These are phyloP conservation scores for Sinopyrophorus schimmeli DNA, from an alignment of 2,888 invertebrate species.

Conservation along the genomic window DNA sequence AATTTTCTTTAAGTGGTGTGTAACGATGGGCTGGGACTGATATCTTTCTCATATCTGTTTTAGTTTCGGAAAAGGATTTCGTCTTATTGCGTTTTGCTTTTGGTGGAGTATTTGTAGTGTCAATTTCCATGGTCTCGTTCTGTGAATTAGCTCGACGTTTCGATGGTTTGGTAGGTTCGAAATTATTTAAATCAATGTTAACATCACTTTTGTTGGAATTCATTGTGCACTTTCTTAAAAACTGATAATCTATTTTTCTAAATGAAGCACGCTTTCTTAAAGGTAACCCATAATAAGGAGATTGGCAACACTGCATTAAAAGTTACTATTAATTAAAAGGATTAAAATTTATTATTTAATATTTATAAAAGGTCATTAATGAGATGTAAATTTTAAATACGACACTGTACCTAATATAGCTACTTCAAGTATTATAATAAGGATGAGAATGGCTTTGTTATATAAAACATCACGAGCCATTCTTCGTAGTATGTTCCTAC, in stretches of 20 bases:
- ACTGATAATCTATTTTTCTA: no score
- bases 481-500: constrained; percentile 65
- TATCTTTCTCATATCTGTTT: constrained; percentile 70
- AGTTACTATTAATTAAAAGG: no score
- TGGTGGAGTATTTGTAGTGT: constrained; percentile 62
- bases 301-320: no score
- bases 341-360: no score
- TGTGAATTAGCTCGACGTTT: constrained; percentile 59
- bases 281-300: no score
- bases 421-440: constrained; percentile 74
- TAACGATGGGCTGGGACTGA: constrained; percentile 94
- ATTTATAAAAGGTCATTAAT: no score
- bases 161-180: constrained; percentile 58
- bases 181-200: constrained; percentile 60
- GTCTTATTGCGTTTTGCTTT: constrained; percentile 41
- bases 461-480: constrained; percentile 73
- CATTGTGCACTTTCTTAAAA: no score
- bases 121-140: constrained; percentile 68
- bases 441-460: constrained; percentile 73
- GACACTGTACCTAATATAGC: constrained; percentile 64
- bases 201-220: constrained; percentile 20
- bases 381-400: constrained; percentile 69
- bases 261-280: no score
- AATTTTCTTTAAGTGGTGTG: constrained; percentile 92
- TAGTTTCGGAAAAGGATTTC: constrained; percentile 56